These are phyloP conservation scores for Coreoperca whiteheadi DNA, from an alignment of 2,113 vertebrate species.

Conservation along the genomic window DNA sequence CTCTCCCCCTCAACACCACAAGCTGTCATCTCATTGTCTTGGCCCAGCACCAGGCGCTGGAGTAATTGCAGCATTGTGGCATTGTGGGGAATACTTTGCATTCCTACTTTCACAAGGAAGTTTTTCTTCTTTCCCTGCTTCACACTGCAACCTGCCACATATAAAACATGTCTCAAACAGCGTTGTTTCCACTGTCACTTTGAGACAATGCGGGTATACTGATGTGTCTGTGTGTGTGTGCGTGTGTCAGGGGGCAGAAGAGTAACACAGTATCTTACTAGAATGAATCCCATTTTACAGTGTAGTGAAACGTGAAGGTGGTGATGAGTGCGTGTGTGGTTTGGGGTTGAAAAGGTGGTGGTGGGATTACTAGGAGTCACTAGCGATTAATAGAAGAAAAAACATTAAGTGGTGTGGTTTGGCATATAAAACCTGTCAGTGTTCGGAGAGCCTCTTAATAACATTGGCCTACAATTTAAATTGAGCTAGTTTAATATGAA, in stretches of 20 bases:
- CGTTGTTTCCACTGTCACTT: constrained; percentile 57
- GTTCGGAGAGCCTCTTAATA: constrained; percentile 4
- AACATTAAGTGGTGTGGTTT: constrained; percentile 20
- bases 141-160: constrained; percentile 72
- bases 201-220: constrained; percentile 45
- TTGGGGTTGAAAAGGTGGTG: constrained; percentile 5
- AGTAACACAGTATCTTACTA: constrained; percentile 14
- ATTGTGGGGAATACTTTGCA: constrained; percentile 83
- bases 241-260: not conserved
- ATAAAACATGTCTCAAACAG: constrained; percentile 70
- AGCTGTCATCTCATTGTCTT: constrained; percentile 83
- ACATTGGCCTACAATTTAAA: constrained; percentile 9
- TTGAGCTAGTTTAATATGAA: constrained; percentile 27
- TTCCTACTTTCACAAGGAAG: constrained; percentile 83
- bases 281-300: constrained; percentile 30
- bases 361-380: constrained; percentile 13
- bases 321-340: not conserved
- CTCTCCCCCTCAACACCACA: constrained; percentile 70
- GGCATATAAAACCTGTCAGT: constrained; percentile 13
- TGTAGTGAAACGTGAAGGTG: constrained; percentile 3
- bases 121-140: constrained; percentile 70
- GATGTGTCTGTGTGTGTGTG: constrained; percentile 24
- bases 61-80: constrained; percentile 84
- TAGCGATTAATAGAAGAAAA: constrained; percentile 16
- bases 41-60: constrained; percentile 78